These are phyloP conservation scores for Chelidonichthys spinosus DNA, from an alignment of 2,797 vertebrate genomes.

Conservation along the genomic window DNA sequence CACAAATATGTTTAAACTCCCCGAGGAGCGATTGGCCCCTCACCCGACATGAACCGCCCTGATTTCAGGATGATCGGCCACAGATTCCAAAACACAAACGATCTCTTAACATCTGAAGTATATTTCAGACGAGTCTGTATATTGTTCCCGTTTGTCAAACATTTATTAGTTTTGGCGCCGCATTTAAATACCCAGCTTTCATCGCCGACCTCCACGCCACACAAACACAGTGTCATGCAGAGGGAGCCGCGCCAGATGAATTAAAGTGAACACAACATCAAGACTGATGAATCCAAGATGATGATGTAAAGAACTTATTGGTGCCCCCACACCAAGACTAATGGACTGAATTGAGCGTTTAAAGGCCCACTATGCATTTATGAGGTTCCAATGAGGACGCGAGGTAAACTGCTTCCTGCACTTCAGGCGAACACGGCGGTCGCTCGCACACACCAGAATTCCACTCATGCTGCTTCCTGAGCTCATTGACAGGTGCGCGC, in stretches of 20 bases:
- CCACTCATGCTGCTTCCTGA: constrained; percentile 26
- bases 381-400: constrained; percentile 48
- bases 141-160: constrained; percentile 33
- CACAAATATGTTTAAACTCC: neutral
- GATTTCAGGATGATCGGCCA: constrained; percentile 41
- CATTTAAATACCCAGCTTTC: neutral
- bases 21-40: neutral
- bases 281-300: constrained; percentile 20
- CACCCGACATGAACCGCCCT: constrained; percentile 34
- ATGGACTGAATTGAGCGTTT: constrained; percentile 31
- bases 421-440: constrained; percentile 18
- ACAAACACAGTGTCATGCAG: neutral
- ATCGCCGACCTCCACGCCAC: neutral
- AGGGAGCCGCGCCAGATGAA: neutral
- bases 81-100: constrained; percentile 40
- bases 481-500: constrained; percentile 49
- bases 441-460: constrained; percentile 30
- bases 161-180: constrained; percentile 36
- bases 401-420: constrained; percentile 37
- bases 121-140: constrained; percentile 26
- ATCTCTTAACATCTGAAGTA: constrained; percentile 10
- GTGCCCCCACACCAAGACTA: neutral
- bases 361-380: constrained; percentile 45
- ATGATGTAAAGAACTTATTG: constrained; percentile 7
- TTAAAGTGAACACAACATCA: constrained; percentile 12